Base-by-base conservation (phyloP, 2,888 invertebrate genomes). In the Eilema caniola region DNA sequence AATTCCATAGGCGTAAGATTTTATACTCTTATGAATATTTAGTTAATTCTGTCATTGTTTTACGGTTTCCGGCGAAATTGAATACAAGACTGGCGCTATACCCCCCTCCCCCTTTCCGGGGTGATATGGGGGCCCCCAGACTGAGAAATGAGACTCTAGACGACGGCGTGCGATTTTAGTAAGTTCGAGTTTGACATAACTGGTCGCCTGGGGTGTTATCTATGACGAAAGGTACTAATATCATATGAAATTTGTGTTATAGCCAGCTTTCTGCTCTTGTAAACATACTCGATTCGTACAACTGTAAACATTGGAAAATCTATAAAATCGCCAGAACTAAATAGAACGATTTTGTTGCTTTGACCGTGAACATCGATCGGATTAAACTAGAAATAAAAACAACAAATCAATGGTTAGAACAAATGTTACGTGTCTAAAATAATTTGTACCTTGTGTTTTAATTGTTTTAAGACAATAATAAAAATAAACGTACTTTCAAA, bases 11-110 rank as follows among this genome's bases (percentile, higher is more conserved):
- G 53, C n/a, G n/a, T 53, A 53, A 53, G 53, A 53, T 53, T 53
- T n/a, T 53, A 53, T 53, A 53, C 8, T 59, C 28, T 59, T 28
- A 59, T 59, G 59, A 59, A 59, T 62, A 62, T 62, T 62, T 62
- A 33, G 33, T 33, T 62, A 62, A 33, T 33, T 62, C 23, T 62
- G 62, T 33, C 62, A 62, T n/a, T 31, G 20, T 62, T 28, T 23
- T 28, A 59, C 23, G 53, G 53, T 53, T 47, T 53, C 53, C 53
- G 53, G 53, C 53, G 53, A 53, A 53, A 53, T 53, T 53, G 20
- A 53, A 53, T 10, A 53, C 53, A 53, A n/a, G 20, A 8, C 2
- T n/a, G 8, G 20, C 1, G 8, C 1, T 1, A 53, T n/a, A 8
- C 20, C 16, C 16, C 47, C 5, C 8, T 16, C 16, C 41, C 41